Percentiles rank a stretch among this genome's conserved stretches.
phyloP scores from a whole-genome alignment of 2,113 vertebrate species.

The Alectura lathami region DNA sequence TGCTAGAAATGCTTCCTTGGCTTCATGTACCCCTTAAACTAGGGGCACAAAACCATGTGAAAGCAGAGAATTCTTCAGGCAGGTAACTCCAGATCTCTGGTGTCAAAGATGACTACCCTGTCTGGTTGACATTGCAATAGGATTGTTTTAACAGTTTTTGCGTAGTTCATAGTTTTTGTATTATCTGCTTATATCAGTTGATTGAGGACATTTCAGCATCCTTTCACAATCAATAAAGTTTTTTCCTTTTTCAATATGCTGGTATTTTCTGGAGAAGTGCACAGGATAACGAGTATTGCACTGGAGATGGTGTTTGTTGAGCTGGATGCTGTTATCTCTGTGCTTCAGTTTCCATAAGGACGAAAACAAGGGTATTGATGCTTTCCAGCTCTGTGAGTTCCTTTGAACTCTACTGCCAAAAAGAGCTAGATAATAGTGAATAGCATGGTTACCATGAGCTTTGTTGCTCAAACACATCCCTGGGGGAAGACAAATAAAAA shows the following conservation, averaged over 20 bases:
- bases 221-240: neutral
- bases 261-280: neutral
- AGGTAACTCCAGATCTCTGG: neutral
- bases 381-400: neutral
- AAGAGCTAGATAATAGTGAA: neutral
- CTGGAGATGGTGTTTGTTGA: neutral
- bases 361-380: neutral
- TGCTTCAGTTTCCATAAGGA: neutral
- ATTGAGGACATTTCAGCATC: neutral
- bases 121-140: neutral
- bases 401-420: conserved; percentile 43
- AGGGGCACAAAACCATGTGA: neutral
- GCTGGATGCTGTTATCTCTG: neutral
- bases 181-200: neutral
- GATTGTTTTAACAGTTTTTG: neutral
- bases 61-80: neutral
- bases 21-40: neutral
- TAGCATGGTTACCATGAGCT: neutral
- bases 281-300: neutral
- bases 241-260: neutral
- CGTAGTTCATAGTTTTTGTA: neutral
- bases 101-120: neutral
- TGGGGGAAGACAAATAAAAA: neutral
- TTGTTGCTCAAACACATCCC: conserved; percentile 1
- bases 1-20: neutral